Base-by-base conservation (phyloP, 2,113 vertebrate genomes). In the Platichthys stellatus region DNA sequence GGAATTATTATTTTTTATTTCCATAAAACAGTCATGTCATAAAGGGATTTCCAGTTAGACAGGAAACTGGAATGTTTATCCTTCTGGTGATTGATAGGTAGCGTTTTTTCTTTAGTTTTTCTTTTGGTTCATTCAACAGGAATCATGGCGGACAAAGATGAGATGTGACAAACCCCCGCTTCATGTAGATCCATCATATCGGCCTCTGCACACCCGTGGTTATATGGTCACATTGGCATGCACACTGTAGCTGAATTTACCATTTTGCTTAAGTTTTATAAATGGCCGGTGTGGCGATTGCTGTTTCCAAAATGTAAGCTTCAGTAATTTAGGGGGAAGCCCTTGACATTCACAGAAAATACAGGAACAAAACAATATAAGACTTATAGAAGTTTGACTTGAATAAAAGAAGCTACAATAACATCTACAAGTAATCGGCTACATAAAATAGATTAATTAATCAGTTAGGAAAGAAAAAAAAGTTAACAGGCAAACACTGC, bases 261-360 rank as follows among this genome's bases (percentile, higher is more conserved):
- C 47, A 57, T 82, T 81, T 64, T 67, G 76, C 76, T 86, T 59
- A 71, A 31, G 57, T 58, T 74, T 47, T 69, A 61, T 17, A 72
- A 78, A 66, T 54, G 76, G 77, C 73, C 60, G 73, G 15, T 70
- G 60, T 49, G 69, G 26, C n/a, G 9, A 57, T 45, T 73, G 31
- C n/a, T 63, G 15, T 71, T 72, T 65, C 62, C 74, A 73, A 35
- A 66, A 63, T 67, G 93, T 93, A 95, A 94, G 94, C 93, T 92
- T 94, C 59, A 53, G 93, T 92, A 93, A 95, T 95, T 95, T 92
- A 94, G 89, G 90, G 81, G 93, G 95, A 97, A 96, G 94, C 95
- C 95, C 95, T 96, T 96, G 94, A 95, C 95, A 96, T 94, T 94
- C 93, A 95, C 95, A 96, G 92, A 96, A 97, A 97, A 96, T 94